Conservation (phyloP, 2,888 invertebrate species). For the Tiliacea citrago region DNA sequence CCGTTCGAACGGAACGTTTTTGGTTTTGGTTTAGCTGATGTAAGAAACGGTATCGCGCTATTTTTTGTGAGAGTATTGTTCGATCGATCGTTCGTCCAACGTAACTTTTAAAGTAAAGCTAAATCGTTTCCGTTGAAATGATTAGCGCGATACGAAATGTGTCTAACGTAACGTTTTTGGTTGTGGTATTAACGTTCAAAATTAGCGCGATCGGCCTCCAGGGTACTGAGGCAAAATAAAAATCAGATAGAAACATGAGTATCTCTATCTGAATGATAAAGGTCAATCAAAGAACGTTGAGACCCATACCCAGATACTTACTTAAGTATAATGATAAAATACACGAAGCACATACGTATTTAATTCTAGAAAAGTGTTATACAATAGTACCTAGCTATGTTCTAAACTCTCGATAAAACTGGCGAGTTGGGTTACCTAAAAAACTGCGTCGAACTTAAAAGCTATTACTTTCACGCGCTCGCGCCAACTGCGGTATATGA, state of each 20-base stretch:
- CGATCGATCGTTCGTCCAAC: too few species aligned
- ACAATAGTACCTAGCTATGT: neutral
- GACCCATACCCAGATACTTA: neutral
- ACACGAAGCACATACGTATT: too few species aligned
- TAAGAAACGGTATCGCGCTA: too few species aligned
- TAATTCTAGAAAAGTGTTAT: neutral
- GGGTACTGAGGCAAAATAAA: neutral
- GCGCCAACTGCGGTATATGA: slow-evolving; percentile 72
- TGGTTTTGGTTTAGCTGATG: too few species aligned
- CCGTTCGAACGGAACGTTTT: too few species aligned
- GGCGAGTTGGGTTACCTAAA: slow-evolving; percentile 30
- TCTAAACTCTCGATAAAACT: slow-evolving; percentile 14
- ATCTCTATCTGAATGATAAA: neutral
- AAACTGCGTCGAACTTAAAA: slow-evolving; percentile 48
- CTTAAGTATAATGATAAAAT: neutral
- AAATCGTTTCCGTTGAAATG: too few species aligned
- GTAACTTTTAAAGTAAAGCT: too few species aligned
- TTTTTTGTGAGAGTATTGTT: too few species aligned
- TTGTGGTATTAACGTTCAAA: too few species aligned
- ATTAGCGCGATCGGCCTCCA: too few species aligned
- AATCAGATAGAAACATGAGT: neutral
- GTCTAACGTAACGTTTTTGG: too few species aligned
- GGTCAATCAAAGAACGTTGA: neutral
- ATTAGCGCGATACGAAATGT: too few species aligned
- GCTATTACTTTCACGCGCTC: slow-evolving; percentile 60